These are phyloP conservation scores for Caenorhabditis sinica DNA, from an alignment of 2,888 invertebrate species.

Conservation along the genomic window DNA sequence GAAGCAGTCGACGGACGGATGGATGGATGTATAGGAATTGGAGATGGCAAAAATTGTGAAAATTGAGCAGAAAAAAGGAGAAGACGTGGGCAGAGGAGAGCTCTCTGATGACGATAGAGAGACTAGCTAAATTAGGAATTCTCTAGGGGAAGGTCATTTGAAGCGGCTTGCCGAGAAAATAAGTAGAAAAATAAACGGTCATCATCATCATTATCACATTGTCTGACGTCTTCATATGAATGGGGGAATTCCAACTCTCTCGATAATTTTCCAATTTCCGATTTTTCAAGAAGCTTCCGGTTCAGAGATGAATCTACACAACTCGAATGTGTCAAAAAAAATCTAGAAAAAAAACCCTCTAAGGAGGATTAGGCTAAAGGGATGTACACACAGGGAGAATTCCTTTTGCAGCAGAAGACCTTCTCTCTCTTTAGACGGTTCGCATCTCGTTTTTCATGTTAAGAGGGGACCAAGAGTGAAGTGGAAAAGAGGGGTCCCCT, in stretches of 20 bases:
- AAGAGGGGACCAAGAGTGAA: conserved; percentile 43
- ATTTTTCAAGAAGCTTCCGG: neutral
- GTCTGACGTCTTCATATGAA: neutral
- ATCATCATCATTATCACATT: too few species aligned
- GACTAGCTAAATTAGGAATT: conserved; percentile 31
- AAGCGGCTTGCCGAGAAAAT: conserved; percentile 1
- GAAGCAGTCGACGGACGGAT: conserved; percentile 11
- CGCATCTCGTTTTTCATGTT: conserved; percentile 48
- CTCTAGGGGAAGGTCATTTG: conserved; percentile 29
- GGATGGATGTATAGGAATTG: neutral
- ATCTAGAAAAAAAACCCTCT: neutral
- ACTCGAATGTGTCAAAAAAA: neutral
- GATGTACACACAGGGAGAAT: neutral
- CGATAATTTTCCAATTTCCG: conserved; percentile 5
- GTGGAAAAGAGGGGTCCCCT: conserved; percentile 16
- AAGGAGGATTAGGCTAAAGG: conserved; percentile 1
- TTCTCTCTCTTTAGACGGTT: neutral
- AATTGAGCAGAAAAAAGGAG: conserved; percentile 8
- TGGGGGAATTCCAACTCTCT: neutral
- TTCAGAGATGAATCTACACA: conserved; percentile 1
- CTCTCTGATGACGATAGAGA: neutral
- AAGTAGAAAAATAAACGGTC: neutral
- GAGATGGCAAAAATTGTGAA: conserved; percentile 24
- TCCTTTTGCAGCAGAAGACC: conserved; percentile 4
- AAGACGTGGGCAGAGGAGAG: neutral